phyloP scores from a whole-genome alignment of 1,140 invertebrate genomes.

The Meloidogyne exigua region DNA sequence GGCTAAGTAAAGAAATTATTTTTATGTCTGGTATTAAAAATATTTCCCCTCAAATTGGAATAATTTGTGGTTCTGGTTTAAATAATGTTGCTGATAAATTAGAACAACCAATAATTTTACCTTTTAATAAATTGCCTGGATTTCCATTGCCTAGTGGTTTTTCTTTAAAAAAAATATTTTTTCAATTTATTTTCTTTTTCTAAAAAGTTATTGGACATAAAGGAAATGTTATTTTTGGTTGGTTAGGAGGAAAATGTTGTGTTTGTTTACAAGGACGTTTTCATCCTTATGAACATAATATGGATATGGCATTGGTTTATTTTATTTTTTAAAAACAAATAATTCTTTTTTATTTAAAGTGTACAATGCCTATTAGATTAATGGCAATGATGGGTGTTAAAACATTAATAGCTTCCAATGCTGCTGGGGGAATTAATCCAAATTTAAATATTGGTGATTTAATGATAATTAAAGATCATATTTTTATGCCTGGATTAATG shows the following conservation, averaged over 20 bases:
- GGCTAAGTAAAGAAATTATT: conserved; percentile 42
- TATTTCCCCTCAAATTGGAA: conserved; percentile 45
- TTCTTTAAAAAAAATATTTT: not conserved
- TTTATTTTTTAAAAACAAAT: too few relatives aligned
- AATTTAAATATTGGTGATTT: conserved; percentile 60
- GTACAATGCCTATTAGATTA: conserved; percentile 55
- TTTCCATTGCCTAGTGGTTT: conserved; percentile 50
- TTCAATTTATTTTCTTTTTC: not conserved
- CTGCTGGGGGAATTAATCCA: conserved; percentile 64
- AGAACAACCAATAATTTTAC: conserved; percentile 46
- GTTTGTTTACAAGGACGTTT: conserved; percentile 62
- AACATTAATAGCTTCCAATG: conserved; percentile 60
- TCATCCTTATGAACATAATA: conserved; percentile 61
- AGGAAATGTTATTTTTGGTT: conserved; percentile 59
- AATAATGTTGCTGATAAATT: conserved; percentile 52
- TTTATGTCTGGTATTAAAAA: conserved; percentile 32
- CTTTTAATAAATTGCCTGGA: conserved; percentile 56
- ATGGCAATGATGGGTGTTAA: conserved; percentile 58
- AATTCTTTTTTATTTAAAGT: conserved; percentile 40
- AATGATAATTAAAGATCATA: conserved; percentile 65
- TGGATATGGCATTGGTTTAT: conserved; percentile 58
- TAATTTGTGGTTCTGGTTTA: conserved; percentile 62
- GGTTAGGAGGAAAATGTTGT: conserved; percentile 50
- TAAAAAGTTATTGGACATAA: conserved; percentile 56
- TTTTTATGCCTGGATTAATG: conserved; percentile 62